phyloP scores from a whole-genome alignment of 2,888 invertebrate species.

The Scaptomyza reducta region DNA sequence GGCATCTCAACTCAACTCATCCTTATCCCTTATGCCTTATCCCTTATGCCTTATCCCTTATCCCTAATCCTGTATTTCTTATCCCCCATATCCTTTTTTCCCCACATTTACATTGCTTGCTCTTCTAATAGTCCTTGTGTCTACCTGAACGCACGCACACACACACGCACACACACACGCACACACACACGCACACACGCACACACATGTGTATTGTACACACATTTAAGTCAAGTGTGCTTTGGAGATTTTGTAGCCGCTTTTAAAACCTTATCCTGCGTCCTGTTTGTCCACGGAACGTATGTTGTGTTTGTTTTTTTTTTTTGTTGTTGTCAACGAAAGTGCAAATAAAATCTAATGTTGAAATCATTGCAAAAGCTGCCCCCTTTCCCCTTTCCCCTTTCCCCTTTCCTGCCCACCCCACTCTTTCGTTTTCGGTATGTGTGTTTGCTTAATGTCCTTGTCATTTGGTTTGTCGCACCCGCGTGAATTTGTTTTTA shows the following conservation, averaged over 20 bases:
- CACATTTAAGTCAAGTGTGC: slow-evolving; percentile 79
- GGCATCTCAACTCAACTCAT: slow-evolving; percentile 16
- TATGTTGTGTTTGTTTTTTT: slow-evolving; percentile 29
- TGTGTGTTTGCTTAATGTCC: slow-evolving; percentile 55
- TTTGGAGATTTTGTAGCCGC: slow-evolving; percentile 78
- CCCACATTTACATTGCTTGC: background rate
- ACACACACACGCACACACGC: slow-evolving; percentile 30
- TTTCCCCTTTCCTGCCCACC: no score
- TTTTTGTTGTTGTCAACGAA: slow-evolving; percentile 62
- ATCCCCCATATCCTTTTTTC: background rate
- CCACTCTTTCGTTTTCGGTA: no score
- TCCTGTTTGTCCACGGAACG: slow-evolving; percentile 16
- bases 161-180: slow-evolving; percentile 42
- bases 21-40: background rate
- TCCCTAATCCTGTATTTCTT: background rate
- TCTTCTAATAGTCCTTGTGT: slow-evolving; percentile 40
- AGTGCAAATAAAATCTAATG: slow-evolving; percentile 81
- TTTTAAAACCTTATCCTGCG: slow-evolving; percentile 53
- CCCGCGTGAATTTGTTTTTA: slow-evolving; percentile 79
- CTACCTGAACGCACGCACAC: slow-evolving; percentile 46
- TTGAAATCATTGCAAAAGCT: slow-evolving; percentile 78
- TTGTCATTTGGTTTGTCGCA: slow-evolving; percentile 77
- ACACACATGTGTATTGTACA: slow-evolving; percentile 33
- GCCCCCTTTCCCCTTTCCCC: slow-evolving; percentile 4
- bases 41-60: background rate